Conservation (phyloP, 30 jellyfish, hydroid and myxozoan genomes). For the Hydra vulgaris region DNA sequence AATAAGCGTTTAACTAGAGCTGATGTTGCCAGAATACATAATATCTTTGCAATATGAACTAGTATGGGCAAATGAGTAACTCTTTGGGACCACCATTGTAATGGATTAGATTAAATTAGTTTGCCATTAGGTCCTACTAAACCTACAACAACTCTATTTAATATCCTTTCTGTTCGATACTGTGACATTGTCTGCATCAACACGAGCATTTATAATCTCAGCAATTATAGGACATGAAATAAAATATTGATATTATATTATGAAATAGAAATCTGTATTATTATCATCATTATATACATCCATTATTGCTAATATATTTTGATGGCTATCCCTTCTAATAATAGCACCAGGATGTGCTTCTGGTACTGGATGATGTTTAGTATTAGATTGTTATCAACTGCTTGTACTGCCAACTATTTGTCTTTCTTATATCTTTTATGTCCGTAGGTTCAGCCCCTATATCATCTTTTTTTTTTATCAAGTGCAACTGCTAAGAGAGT, state of each 20-base stretch:
- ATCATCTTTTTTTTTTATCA: not conserved
- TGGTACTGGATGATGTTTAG: not conserved
- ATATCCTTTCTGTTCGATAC: not conserved
- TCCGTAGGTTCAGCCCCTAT: not conserved
- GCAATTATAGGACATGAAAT: not conserved
- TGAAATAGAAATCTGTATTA: no score
- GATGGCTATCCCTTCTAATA: not conserved
- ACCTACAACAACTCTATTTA: not conserved
- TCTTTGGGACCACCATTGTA: not conserved
- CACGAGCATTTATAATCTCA: not conserved
- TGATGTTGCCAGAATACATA: not conserved
- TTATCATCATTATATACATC: not conserved
- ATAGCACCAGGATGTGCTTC: not conserved
- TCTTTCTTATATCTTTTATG: not conserved
- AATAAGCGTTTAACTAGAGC: not conserved
- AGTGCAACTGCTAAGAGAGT: not conserved
- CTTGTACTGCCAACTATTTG: not conserved
- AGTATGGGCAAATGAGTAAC: not conserved
- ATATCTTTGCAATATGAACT: not conserved
- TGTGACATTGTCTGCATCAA: not conserved
- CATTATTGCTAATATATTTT: not conserved
- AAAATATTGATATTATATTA: not conserved
- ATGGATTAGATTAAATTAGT: not conserved
- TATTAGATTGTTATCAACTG: not conserved
- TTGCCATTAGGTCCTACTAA: not conserved